A percentile compares a stretch with the other conserved stretches of the same genome.
Conservation (phyloP, 1,140 invertebrate species). For the Scaptomyza pallida region DNA sequence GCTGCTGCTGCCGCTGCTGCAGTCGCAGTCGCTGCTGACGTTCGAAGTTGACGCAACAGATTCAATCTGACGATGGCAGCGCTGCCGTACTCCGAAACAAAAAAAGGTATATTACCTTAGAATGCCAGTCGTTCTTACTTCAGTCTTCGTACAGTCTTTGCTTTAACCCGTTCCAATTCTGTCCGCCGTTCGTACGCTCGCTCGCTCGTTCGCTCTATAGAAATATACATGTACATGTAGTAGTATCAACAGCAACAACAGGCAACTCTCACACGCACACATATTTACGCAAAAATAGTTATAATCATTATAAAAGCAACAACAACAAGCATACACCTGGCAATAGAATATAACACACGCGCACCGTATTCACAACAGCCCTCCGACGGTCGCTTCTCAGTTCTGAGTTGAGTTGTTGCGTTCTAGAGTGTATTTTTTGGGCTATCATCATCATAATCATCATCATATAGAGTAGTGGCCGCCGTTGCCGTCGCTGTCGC, state of each 20-base stretch:
- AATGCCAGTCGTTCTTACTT: conserved; percentile 84
- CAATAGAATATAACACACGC: conserved; percentile 20
- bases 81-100: conserved; percentile 78
- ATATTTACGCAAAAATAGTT: conserved; percentile 13
- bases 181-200: conserved; percentile 78
- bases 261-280: conserved; percentile 12
- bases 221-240: conserved; percentile 40
- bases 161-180: conserved; percentile 85
- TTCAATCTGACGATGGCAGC: conserved; percentile 62
- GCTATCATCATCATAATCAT: conserved; percentile 54
- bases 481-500: conserved; percentile 19
- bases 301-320: conserved; percentile 14
- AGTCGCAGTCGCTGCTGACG: conserved; percentile 29
- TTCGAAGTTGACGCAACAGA: conserved; percentile 65
- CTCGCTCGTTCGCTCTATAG: conserved; percentile 76
- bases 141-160: conserved; percentile 85
- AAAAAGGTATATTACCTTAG: conserved; percentile 84
- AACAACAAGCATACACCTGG: conserved; percentile 16
- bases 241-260: conserved; percentile 38
- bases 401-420: conserved; percentile 41
- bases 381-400: conserved; percentile 32
- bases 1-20: conserved; percentile 28
- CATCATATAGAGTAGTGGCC: conserved; percentile 29
- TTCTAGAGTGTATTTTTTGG: conserved; percentile 13
- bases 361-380: conserved; percentile 8